phyloP scores from a whole-genome alignment of 2,888 invertebrate genomes.

The Criorhina ranunculi region DNA sequence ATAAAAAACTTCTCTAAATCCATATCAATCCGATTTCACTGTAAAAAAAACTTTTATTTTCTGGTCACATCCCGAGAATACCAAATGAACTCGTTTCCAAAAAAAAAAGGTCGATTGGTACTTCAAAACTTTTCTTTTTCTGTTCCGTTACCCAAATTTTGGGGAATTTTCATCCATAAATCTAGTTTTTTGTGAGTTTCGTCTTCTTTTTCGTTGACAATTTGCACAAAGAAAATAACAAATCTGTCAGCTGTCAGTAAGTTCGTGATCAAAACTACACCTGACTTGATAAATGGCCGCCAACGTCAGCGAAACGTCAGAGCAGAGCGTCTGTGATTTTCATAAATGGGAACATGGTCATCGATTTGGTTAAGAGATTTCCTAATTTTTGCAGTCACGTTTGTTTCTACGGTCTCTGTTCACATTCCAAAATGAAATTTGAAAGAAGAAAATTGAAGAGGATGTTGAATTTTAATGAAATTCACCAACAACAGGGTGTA shows the following conservation, averaged over 20 bases:
- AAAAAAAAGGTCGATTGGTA: not conserved
- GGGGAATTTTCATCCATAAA: not conserved
- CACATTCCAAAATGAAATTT: not conserved
- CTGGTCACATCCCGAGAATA: conserved; percentile 4
- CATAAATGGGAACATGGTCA: conserved; percentile 45
- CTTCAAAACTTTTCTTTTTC: not conserved
- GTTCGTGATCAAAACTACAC: conserved; percentile 9
- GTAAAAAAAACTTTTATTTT: not conserved
- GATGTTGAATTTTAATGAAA: conserved; percentile 15
- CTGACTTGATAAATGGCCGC: not conserved
- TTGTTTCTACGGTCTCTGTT: not conserved
- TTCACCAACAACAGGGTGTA: not conserved
- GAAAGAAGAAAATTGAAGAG: conserved; percentile 3
- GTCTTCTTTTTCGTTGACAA: not conserved
- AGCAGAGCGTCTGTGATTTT: not conserved
- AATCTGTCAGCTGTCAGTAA: conserved; percentile 25
- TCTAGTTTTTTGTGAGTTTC: not conserved
- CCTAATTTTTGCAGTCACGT: conserved; percentile 48
- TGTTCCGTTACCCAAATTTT: not conserved
- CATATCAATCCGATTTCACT: conserved; percentile 23
- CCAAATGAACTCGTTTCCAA: not conserved
- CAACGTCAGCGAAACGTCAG: not conserved
- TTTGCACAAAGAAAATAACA: not conserved
- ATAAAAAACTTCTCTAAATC: conserved; percentile 19
- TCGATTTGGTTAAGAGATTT: conserved; percentile 39